phyloP scores from a whole-genome alignment of 2,888 invertebrate genomes.

The Apotomis turbidana region DNA sequence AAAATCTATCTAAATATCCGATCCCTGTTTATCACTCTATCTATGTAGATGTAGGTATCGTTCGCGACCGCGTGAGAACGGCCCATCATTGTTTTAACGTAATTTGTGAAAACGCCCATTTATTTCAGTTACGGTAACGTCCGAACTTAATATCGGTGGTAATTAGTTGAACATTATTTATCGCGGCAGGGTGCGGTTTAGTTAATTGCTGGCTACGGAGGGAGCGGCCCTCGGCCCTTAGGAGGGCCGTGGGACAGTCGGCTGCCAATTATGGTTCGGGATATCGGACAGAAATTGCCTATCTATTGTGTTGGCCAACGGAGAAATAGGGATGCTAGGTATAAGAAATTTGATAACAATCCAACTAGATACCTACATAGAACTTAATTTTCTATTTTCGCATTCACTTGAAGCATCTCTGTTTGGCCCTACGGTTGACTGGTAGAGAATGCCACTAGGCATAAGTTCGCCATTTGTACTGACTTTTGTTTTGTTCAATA shows the following conservation, averaged over 20 bases:
- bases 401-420: too few species aligned
- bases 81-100: neutral
- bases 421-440: too few species aligned
- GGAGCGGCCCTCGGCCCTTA: constrained; percentile 34
- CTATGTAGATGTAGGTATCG: too few species aligned
- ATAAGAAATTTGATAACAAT: neutral
- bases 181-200: constrained; percentile 40
- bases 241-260: constrained; percentile 10
- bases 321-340: constrained; percentile 4
- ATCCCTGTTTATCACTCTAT: neutral
- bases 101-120: constrained; percentile 6
- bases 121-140: constrained; percentile 26
- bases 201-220: constrained; percentile 44
- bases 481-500: too few species aligned
- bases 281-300: constrained; percentile 34
- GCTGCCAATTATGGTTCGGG: constrained; percentile 30
- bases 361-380: too few species aligned
- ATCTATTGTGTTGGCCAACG: constrained; percentile 24
- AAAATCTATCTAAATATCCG: too few species aligned
- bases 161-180: constrained; percentile 40
- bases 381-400: too few species aligned
- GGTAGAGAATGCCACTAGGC: too few species aligned
- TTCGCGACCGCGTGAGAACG: too few species aligned
- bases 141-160: constrained; percentile 32
- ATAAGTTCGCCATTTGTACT: too few species aligned